Evolutionary conservation across 2,888 invertebrate genomes (phyloP), one percentile per base, ranked within the genome.

Genomic region (Chesias legatella): DNA sequence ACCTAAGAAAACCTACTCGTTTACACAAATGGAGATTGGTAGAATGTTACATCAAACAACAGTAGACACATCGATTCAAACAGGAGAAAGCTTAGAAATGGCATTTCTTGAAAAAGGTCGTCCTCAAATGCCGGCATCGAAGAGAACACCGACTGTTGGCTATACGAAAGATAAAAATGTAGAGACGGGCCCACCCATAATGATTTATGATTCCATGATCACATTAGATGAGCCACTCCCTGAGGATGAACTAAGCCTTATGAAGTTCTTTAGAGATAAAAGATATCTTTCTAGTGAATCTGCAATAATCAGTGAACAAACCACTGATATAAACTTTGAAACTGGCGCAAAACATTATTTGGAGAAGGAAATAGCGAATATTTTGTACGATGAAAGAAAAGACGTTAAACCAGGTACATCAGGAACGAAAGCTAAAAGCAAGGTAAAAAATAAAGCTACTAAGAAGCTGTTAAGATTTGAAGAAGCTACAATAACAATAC

Each of bases 21-120:
- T 76, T 50, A 58, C 74, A 6, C 66, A 80, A 53, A 36, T 68
- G 8, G 82, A 83, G 53, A 56, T 84, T 42, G 47, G 47, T 9
- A 78, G 71, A 58, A 67, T 74, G 34, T 43, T 51, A 21, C 21
- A 26, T 2, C 17, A 27, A 23, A 13, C 50, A 0, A 23, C 30
- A 4, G 49, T 22, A 33, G 73, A 81, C 25, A 60, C 43, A 26
- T 66, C 57, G 3, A 67, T 79, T 1, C 86, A 86, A 67, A 85
- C 86, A 0, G 76, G 73, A 20, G 66, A 65, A 1, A 80, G 79
- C 53, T 62, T 82, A 38, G 74, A 78, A 55, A 62, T 75, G 34
- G 35, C 51, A 5, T 22, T 29, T n/a, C n/a, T 36, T 23, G 10
- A 41, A 33, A 11, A 43, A 7, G 1, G 17, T 4, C 22, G 33